These are phyloP conservation scores for Heliconius melpomene DNA, from an alignment of 1,140 invertebrate species.

Conservation along the genomic window DNA sequence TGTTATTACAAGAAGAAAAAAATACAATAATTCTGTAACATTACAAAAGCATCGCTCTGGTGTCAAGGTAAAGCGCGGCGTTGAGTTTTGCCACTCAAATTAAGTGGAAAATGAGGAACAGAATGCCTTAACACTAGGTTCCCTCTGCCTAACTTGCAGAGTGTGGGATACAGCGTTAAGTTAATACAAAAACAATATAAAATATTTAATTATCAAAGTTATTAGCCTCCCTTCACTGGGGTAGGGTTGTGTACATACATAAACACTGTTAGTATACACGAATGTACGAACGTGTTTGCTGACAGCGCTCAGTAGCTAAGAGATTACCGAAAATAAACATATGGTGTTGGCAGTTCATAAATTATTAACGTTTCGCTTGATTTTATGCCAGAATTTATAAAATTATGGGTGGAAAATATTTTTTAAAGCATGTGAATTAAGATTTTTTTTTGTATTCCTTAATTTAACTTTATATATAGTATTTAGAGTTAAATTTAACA, in stretches of 20 bases:
- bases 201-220: background rate
- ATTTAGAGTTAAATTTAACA: too few relatives aligned
- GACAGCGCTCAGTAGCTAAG: background rate
- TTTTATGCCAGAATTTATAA: background rate
- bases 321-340: constrained; percentile 9
- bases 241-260: background rate
- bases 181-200: background rate
- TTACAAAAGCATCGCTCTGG: too few relatives aligned
- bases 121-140: background rate
- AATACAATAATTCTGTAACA: too few relatives aligned
- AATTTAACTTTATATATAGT: background rate
- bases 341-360: constrained; percentile 5
- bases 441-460: background rate
- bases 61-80: too few relatives aligned
- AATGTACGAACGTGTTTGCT: background rate
- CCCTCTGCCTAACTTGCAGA: too few relatives aligned
- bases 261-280: background rate
- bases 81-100: too few relatives aligned
- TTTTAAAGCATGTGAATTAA: background rate
- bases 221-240: background rate
- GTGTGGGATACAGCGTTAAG: too few relatives aligned
- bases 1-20: too few relatives aligned
- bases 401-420: background rate
- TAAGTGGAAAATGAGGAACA: too few relatives aligned
- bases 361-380: constrained; percentile 2